These are phyloP conservation scores for Columba janthina DNA, from an alignment of 2,113 vertebrate species.

Conservation along the genomic window DNA sequence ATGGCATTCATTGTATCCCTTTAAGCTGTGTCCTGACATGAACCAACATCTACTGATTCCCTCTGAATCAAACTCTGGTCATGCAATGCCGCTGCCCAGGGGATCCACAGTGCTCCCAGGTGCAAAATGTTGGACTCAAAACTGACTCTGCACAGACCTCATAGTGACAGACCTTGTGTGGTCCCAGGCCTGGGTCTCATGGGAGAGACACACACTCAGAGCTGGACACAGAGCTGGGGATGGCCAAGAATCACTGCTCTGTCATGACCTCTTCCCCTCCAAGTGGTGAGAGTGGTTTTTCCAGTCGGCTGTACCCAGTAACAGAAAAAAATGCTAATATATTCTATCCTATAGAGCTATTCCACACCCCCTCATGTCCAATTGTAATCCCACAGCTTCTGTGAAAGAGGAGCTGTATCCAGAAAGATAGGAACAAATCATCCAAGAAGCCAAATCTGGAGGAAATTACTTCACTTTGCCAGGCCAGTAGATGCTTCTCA, in stretches of 20 bases:
- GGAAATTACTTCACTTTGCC: not conserved
- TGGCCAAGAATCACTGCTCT: not conserved
- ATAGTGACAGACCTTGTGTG: not conserved
- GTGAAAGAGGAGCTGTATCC: not conserved
- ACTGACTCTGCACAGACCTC: not conserved
- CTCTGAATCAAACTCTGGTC: not conserved
- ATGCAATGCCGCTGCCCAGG: not conserved
- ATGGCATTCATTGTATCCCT: not conserved
- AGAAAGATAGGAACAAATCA: not conserved
- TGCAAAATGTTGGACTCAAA: not conserved
- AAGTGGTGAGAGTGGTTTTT: not conserved
- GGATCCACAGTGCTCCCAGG: not conserved
- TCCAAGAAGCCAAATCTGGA: not conserved
- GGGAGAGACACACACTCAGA: not conserved
- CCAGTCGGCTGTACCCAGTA: not conserved
- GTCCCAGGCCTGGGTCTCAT: not conserved
- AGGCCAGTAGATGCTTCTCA: not conserved
- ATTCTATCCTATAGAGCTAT: not conserved
- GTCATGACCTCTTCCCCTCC: not conserved
- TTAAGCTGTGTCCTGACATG: not conserved
- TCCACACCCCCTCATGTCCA: fast-evolving
- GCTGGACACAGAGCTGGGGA: not conserved
- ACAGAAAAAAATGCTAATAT: not conserved
- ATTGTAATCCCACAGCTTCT: not conserved
- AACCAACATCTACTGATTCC: not conserved